Base-by-base conservation (phyloP, 2,113 vertebrate genomes). In the Nematolebias whitei region DNA sequence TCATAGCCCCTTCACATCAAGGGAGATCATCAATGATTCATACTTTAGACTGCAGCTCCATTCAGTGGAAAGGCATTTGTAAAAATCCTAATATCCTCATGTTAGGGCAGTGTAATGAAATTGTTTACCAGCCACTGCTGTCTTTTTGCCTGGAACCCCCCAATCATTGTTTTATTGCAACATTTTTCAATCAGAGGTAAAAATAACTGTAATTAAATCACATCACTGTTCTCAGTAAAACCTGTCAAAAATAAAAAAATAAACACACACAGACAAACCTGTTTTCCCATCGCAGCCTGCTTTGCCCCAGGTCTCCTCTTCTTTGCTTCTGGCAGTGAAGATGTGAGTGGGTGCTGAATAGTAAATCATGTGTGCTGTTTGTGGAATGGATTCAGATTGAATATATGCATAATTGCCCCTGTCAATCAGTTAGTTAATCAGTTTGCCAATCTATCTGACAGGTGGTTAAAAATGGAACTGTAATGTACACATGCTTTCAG, bases 21-120 rank as follows among this genome's bases (percentile, higher is more conserved):
- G 70, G 66, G 64, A 82, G 66, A 76, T 77, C 76, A 82, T 88
- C 78, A 85, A 85, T 82, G 85, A 88, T 92, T 91, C 80, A 89
- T 75, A 67, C 79, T 73, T 87, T 66, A 70, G 74, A 59, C 72
- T 45, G 54, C 71, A 59, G 54, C 71, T 77, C 56, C 59, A 67
- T 66, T 48, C 77, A 63, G 83, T 82, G 71, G 76, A 85, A 83
- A 86, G 76, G 66, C 68, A 65, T 84, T 88, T 68, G 65, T 78
- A 83, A 69, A 75, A 79, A 57, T 52, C 62, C 40, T 78, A 79
- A 85, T 85, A 84, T 71, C 49, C 60, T 26, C 40, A n/a, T 45
- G 32, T 76, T 67, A 63, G 61, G 67, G 26, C 47, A 70, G 74
- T 88, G 79, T 77, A 80, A 85, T 84, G 74, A 82, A 80, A 79